phyloP scores from a whole-genome alignment of 2,888 invertebrate genomes.

The Drosophila diplacantha region DNA sequence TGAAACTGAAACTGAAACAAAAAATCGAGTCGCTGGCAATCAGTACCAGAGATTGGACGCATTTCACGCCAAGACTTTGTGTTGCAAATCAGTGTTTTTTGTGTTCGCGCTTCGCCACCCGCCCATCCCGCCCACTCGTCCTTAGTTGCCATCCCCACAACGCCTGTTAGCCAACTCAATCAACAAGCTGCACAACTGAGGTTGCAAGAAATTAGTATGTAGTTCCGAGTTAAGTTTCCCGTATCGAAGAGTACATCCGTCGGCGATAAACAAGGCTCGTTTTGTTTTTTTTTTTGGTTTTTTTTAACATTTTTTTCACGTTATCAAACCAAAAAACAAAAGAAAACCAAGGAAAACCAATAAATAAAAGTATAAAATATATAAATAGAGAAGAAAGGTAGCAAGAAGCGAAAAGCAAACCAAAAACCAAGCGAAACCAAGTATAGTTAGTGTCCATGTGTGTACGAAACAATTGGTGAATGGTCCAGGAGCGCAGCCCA shows the following conservation, averaged over 20 bases:
- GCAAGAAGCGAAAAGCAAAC: neutral
- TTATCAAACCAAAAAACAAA: neutral
- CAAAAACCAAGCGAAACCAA: neutral
- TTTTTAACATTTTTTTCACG: constrained; percentile 30
- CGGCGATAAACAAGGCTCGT: constrained; percentile 13
- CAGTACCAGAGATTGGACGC: constrained; percentile 20
- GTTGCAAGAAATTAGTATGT: constrained; percentile 8
- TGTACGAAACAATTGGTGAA: constrained; percentile 12
- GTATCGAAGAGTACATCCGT: constrained; percentile 15
- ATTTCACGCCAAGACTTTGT: constrained; percentile 30
- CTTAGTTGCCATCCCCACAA: constrained; percentile 8
- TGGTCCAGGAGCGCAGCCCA: neutral
- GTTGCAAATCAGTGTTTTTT: constrained; percentile 34
- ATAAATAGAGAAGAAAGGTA: neutral
- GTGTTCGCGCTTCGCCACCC: constrained; percentile 18
- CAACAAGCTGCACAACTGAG: constrained; percentile 33
- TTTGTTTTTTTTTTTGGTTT: constrained; percentile 25
- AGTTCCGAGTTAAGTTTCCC: neutral
- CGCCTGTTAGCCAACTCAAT: constrained; percentile 35
- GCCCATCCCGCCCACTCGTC: neutral
- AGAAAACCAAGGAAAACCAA: neutral
- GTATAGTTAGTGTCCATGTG: constrained; percentile 9
- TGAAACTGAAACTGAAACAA: neutral
- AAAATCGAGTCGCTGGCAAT: too few relatives aligned
- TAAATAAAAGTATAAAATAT: neutral